Conservation (phyloP, 2,888 invertebrate genomes). For the Malthinus flaveolus region DNA sequence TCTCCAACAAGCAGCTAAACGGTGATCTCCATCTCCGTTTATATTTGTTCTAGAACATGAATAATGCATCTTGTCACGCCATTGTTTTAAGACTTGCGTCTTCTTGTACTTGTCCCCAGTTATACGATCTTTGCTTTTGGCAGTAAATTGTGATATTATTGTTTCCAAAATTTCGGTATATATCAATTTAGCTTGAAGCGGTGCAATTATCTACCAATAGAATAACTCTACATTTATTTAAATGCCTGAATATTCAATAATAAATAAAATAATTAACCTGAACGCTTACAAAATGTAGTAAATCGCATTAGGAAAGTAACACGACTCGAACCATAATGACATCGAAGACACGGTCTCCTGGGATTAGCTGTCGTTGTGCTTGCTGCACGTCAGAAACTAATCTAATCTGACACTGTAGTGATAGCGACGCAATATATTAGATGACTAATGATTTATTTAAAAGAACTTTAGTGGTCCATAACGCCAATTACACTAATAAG, state of each 20-base stretch:
- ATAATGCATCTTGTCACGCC: conserved; percentile 48
- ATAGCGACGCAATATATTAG: conserved; percentile 26
- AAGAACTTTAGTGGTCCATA: conserved; percentile 8
- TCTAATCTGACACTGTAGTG: conserved; percentile 26
- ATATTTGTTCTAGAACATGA: conserved; percentile 52
- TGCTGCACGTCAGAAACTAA: conserved; percentile 23
- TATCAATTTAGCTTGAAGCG: too few species aligned
- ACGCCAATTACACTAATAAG: not conserved
- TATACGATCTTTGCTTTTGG: conserved; percentile 40
- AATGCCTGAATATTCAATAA: not conserved
- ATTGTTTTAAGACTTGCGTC: conserved; percentile 40
- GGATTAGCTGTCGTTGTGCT: conserved; percentile 29
- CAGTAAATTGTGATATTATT: conserved; percentile 9
- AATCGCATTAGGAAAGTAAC: conserved; percentile 18
- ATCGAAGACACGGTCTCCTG: conserved; percentile 17
- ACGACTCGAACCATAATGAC: conserved; percentile 21
- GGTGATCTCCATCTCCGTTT: conserved; percentile 49
- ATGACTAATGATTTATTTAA: conserved; percentile 29
- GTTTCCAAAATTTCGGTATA: too few species aligned
- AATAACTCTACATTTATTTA: not conserved
- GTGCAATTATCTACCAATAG: too few species aligned
- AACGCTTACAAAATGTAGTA: conserved; percentile 10
- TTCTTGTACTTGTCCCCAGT: conserved; percentile 36
- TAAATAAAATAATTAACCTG: conserved; percentile 16
- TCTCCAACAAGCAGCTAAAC: conserved; percentile 37